Percentiles rank a stretch among this genome's conserved stretches.
phyloP scores from a whole-genome alignment of 92 coral and sea anemone species.

The Heteractis magnifica region DNA sequence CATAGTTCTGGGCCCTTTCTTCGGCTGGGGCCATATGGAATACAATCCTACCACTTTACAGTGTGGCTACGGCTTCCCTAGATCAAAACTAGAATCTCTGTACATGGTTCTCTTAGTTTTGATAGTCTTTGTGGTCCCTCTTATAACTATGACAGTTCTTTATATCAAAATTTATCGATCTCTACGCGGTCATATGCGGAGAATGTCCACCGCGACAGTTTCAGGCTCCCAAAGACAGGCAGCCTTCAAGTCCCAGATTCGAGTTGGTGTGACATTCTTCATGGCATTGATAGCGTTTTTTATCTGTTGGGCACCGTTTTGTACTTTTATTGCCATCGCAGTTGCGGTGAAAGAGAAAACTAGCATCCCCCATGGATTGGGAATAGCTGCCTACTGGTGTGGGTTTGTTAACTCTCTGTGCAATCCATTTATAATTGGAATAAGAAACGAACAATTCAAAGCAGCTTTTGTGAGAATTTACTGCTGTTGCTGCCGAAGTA shows the following conservation, averaged over 20 bases:
- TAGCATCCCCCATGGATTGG: constrained; percentile 71
- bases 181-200: constrained; percentile 60
- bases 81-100: constrained; percentile 44
- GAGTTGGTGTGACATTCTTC: constrained; percentile 68
- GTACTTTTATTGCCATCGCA: constrained; percentile 65
- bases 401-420: constrained; percentile 77
- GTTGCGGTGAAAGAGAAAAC: constrained; percentile 51
- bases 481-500: constrained; percentile 39
- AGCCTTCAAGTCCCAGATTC: constrained; percentile 49
- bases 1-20: constrained; percentile 65
- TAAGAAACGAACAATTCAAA: constrained; percentile 66
- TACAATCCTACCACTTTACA: constrained; percentile 76
- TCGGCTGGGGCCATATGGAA: constrained; percentile 81
- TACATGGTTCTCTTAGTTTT: constrained; percentile 63
- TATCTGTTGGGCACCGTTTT: constrained; percentile 81
- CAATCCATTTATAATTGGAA: constrained; percentile 80
- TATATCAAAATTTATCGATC: constrained; percentile 57
- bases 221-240: constrained; percentile 39
- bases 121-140: constrained; percentile 63
- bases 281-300: constrained; percentile 73
- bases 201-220: constrained; percentile 59
- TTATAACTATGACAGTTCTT: constrained; percentile 62
- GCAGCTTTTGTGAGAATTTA: constrained; percentile 43
- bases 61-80: constrained; percentile 79
- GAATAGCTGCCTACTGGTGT: constrained; percentile 80